Percentiles rank a stretch among this genome's conserved stretches.
phyloP scores from a whole-genome alignment of 2,797 vertebrate genomes.

The Loriculus beryllinus region DNA sequence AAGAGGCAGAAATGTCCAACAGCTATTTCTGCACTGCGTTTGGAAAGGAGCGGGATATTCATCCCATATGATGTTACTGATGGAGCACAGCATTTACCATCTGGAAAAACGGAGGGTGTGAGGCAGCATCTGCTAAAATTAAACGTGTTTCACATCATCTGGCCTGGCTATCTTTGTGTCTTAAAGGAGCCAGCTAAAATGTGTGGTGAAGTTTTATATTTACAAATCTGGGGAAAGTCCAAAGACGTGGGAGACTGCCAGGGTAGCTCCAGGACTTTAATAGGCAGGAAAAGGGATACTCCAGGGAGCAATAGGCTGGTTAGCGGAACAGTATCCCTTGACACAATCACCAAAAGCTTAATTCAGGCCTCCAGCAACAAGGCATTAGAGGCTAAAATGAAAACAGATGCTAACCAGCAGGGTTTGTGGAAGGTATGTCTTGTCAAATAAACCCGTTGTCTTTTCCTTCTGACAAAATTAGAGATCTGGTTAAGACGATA shows the following conservation, averaged over 20 bases:
- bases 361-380: neutral
- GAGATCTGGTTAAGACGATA: neutral
- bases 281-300: neutral
- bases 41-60: conserved; percentile 11
- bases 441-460: neutral
- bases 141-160: conserved; percentile 33
- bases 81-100: conserved; percentile 16
- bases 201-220: neutral
- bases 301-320: neutral
- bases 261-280: neutral
- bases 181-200: conserved; percentile 2
- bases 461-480: conserved; percentile 15
- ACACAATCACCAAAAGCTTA: neutral
- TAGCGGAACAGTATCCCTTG: neutral
- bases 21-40: neutral
- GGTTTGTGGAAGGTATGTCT: neutral
- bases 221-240: neutral
- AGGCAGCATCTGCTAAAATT: conserved; percentile 54
- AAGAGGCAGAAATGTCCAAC: neutral
- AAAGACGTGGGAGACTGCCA: neutral
- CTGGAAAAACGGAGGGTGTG: conserved; percentile 41
- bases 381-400: neutral
- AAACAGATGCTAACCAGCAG: neutral
- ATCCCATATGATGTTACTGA: conserved; percentile 10
- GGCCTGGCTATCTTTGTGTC: neutral